A percentile compares a stretch with the other conserved stretches of the same genome.
Evolutionary conservation across 2,888 invertebrate genomes (phyloP).

Genomic region (Melikaiella ostensackeni): DNA sequence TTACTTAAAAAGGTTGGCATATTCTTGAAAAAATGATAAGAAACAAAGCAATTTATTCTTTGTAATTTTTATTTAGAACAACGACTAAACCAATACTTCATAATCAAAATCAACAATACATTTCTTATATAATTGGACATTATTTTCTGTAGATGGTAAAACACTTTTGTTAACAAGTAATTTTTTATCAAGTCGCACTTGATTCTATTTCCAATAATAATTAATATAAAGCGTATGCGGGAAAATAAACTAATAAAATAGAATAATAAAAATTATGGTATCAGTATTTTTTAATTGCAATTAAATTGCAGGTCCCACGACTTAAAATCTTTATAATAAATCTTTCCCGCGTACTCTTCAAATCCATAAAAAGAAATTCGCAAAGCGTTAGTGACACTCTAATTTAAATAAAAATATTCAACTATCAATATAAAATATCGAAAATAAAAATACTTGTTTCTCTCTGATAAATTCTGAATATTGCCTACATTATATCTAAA

Average conservation of each 20-base stretch:
- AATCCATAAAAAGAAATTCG: not conserved
- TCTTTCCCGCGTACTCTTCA: conserved; percentile 16
- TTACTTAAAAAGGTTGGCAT: too few species aligned
- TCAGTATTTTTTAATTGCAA: not conserved
- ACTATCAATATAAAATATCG: conserved; percentile 29
- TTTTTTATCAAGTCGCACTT: conserved; percentile 8
- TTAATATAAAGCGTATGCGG: conserved; percentile 20
- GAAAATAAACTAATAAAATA: conserved; percentile 13
- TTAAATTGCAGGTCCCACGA: not conserved
- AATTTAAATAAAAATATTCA: not conserved
- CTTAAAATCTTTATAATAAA: not conserved
- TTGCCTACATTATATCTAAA: conserved; percentile 13
- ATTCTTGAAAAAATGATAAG: not conserved
- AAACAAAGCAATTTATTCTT: conserved; percentile 12
- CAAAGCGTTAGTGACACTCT: not conserved
- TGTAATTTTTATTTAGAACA: conserved; percentile 28
- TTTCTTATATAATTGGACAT: conserved; percentile 5
- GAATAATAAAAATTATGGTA: not conserved
- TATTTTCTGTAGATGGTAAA: not conserved
- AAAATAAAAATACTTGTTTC: conserved; percentile 21
- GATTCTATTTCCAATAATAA: not conserved
- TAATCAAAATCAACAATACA: conserved; percentile 37
- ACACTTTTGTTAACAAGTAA: conserved; percentile 11
- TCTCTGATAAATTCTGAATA: conserved; percentile 38
- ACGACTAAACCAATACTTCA: conserved; percentile 30